phyloP scores from a whole-genome alignment of 2,113 vertebrate species.

The Menidia beryllina region DNA sequence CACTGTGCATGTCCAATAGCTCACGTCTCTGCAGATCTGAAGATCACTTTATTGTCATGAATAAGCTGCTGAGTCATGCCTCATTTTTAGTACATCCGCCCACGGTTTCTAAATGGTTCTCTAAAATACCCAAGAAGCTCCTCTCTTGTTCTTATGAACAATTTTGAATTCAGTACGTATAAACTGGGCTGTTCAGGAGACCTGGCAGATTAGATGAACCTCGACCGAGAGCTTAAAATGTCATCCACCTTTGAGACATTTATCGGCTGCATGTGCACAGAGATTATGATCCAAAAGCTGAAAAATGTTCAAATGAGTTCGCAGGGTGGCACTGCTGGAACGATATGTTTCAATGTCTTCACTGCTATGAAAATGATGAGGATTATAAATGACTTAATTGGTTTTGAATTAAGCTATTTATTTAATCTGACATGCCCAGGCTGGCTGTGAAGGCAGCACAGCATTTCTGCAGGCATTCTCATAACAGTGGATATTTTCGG shows the following conservation, averaged over 20 bases:
- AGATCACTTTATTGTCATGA: slow-evolving; percentile 26
- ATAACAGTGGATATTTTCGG: slow-evolving; percentile 2
- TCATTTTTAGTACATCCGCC: background rate
- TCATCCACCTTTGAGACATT: slow-evolving; percentile 5
- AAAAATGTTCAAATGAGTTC: slow-evolving; percentile 19
- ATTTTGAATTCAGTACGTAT: background rate
- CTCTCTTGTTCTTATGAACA: background rate
- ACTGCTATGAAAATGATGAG: slow-evolving; percentile 11
- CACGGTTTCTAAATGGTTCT: background rate
- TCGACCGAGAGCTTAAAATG: background rate
- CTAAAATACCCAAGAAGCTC: background rate
- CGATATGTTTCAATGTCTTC: background rate
- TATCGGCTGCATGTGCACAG: background rate
- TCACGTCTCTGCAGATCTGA: slow-evolving; percentile 35
- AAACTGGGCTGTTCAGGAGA: slow-evolving; percentile 5
- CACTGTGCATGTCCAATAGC: background rate
- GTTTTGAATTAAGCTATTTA: slow-evolving; percentile 19
- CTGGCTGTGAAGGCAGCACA: slow-evolving; percentile 2
- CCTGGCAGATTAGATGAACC: slow-evolving; percentile 1
- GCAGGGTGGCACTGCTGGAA: background rate
- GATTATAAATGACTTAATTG: slow-evolving; percentile 17
- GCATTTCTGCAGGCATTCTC: too few species aligned
- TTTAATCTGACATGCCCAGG: slow-evolving; percentile 15
- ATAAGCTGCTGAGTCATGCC: slow-evolving; percentile 2
- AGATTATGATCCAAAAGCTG: slow-evolving; percentile 1